A percentile compares a stretch with the other conserved stretches of the same genome.
These are phyloP conservation scores for Neolamprologus falcicula DNA, from an alignment of 2,113 vertebrate species.

Conservation along the genomic window DNA sequence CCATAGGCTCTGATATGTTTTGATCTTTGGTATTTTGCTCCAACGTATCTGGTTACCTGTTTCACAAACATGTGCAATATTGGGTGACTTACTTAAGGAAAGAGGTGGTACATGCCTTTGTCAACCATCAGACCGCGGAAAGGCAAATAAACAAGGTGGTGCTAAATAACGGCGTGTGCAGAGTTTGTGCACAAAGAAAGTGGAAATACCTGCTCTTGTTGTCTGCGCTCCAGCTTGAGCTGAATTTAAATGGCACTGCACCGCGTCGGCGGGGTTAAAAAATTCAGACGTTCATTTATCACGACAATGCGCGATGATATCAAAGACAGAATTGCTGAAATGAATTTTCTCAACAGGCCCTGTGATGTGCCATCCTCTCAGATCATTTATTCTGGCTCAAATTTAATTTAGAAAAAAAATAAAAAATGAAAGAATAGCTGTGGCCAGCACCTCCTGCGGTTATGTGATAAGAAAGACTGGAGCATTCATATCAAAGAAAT, in stretches of 20 bases:
- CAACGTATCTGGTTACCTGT: slow-evolving; percentile 2
- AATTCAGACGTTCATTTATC: slow-evolving; percentile 17
- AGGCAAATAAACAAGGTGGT: slow-evolving; percentile 38
- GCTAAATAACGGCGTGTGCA: slow-evolving; percentile 7
- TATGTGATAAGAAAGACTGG: slow-evolving; percentile 26
- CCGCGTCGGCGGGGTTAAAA: not conserved
- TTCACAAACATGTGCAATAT: not conserved
- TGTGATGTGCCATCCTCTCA: slow-evolving; percentile 12
- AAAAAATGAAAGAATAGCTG: slow-evolving; percentile 15
- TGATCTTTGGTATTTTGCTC: slow-evolving; percentile 14
- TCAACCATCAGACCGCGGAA: not conserved
- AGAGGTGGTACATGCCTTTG: slow-evolving; percentile 22
- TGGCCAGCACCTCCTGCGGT: slow-evolving; percentile 20
- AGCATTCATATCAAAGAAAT: slow-evolving; percentile 16
- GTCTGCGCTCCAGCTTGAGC: not conserved
- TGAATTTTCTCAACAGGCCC: slow-evolving; percentile 13
- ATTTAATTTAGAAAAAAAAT: slow-evolving; percentile 16
- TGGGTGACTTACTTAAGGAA: slow-evolving; percentile 6
- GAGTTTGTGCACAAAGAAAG: not conserved
- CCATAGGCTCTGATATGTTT: not conserved
- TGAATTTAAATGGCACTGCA: not conserved
- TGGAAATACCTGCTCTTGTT: not conserved
- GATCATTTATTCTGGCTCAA: slow-evolving; percentile 35
- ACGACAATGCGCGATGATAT: slow-evolving; percentile 28
- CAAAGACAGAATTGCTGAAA: slow-evolving; percentile 25